Percentiles rank a stretch among this genome's conserved stretches.
phyloP scores from a whole-genome alignment of 2,888 invertebrate genomes.

The Leptogaster cylindrica region DNA sequence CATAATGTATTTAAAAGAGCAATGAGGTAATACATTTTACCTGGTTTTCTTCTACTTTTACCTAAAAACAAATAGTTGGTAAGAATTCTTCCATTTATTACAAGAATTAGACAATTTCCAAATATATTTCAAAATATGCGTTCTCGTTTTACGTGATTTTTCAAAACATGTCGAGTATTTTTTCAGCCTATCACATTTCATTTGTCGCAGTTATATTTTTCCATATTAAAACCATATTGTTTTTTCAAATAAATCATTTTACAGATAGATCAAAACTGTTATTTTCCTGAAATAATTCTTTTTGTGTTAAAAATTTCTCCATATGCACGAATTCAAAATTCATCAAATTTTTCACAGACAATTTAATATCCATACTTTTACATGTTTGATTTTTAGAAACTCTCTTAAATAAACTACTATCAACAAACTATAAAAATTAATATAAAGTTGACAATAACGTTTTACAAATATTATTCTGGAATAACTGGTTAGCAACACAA shows the following conservation, averaged over 20 bases:
- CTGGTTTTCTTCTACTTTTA: not conserved
- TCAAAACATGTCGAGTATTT: too few species aligned
- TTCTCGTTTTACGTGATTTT: too few species aligned
- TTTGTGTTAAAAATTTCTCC: not conserved
- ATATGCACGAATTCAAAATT: too few species aligned
- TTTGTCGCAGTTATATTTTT: too few species aligned
- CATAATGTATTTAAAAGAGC: too few species aligned
- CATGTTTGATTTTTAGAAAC: not conserved
- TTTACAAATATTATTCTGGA: conserved; percentile 25
- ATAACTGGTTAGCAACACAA: conserved; percentile 27
- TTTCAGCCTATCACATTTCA: too few species aligned
- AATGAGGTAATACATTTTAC: not conserved
- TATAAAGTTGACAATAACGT: conserved; percentile 31
- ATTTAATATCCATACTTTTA: not conserved
- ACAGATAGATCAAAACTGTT: too few species aligned
- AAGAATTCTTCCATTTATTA: not conserved
- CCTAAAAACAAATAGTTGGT: not conserved
- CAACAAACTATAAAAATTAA: conserved; percentile 16
- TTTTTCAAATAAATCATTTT: too few species aligned
- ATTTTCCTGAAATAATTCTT: too few species aligned
- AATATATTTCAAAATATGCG: too few species aligned
- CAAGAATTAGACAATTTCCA: not conserved
- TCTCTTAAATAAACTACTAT: not conserved
- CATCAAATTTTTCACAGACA: too few species aligned
- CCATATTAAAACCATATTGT: too few species aligned